Base-by-base conservation (phyloP, 2,888 invertebrate genomes). In the Conus canariensis region DNA sequence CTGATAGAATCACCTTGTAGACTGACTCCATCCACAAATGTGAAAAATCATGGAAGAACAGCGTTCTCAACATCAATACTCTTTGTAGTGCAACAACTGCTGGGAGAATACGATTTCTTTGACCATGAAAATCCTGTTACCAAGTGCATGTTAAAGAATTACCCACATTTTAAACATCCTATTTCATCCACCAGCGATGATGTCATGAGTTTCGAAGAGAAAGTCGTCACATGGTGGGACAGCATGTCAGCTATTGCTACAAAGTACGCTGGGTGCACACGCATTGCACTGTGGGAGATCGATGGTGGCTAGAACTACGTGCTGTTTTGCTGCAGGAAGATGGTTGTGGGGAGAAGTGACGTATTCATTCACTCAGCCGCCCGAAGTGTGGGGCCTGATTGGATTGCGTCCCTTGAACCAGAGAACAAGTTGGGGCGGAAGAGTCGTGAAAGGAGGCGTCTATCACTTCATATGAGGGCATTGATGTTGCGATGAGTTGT, bases 201-300 rank as follows among this genome's bases (percentile, higher is more conserved):
- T 45, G 45, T 45, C 45, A 45, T 4, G 45, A 45, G 45, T 45
- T 45, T 4, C 45, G 45, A 45, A 45, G 4, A 45, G 4, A 45
- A 45, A 45, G 45, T 45, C 45, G 45, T 45, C 45, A 45, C 45
- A 45, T 45, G 45, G 45, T 45, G 45, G 45, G 45, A 45, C 45
- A 45, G 45, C 45, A 45, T 45, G 4, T 45, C 74, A 74, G 87
- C 87, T 58, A 88, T 88, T 88, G 87, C 74, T 88, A 56, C 22
- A 74, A 88, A 70, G 87, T 77, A 88, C 74, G 87, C 87, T 70
- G 87, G 77, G 87, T 58, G 77, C 70, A 77, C 74, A 74, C 87
- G 74, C 77, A 58, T 45, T 88, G 87, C 87, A 88, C 45, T 30
- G 30, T 88, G 74, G 87, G 74, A 88, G 87, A 88, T 56, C n/a